phyloP scores from a whole-genome alignment of 2,888 invertebrate genomes.

The Melanostoma scalare region DNA sequence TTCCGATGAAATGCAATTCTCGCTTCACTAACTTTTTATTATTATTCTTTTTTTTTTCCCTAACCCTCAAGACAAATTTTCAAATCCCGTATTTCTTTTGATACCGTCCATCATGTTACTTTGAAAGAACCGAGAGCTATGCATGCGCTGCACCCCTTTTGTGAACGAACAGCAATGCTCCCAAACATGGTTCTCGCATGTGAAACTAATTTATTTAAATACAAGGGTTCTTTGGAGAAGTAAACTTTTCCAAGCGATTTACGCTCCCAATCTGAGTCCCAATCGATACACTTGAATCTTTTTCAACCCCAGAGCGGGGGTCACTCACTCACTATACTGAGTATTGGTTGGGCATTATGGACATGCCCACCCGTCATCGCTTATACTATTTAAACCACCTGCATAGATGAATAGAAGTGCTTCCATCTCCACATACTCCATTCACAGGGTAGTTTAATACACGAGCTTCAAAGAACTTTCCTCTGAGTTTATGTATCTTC shows the following conservation, averaged over 20 bases:
- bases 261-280: slow-evolving; percentile 22
- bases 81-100: slow-evolving; percentile 60
- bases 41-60: slow-evolving; percentile 47
- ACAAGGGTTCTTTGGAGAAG: slow-evolving; percentile 49
- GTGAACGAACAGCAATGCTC: not conserved
- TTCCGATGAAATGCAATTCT: slow-evolving; percentile 36
- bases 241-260: slow-evolving; percentile 68
- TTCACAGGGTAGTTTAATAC: not conserved
- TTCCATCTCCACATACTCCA: no score
- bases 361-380: slow-evolving; percentile 17
- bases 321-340: slow-evolving; percentile 10
- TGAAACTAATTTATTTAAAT: slow-evolving; percentile 70
- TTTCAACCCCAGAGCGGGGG: slow-evolving; percentile 23
- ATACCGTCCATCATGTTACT: slow-evolving; percentile 43
- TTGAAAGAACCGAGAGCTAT: not conserved
- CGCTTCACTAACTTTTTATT: slow-evolving; percentile 60
- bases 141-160: slow-evolving; percentile 32
- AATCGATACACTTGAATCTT: slow-evolving; percentile 46
- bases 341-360: slow-evolving; percentile 42
- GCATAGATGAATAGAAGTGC: slow-evolving; percentile 12
- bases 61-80: slow-evolving; percentile 47
- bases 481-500: slow-evolving; percentile 52
- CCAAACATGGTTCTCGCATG: slow-evolving; percentile 18
- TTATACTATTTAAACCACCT: slow-evolving; percentile 44
- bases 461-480: slow-evolving; percentile 34